A percentile compares a stretch with the other conserved stretches of the same genome.
These are phyloP conservation scores for Batillaria attramentaria DNA, from an alignment of 1,140 invertebrate species.

Conservation along the genomic window DNA sequence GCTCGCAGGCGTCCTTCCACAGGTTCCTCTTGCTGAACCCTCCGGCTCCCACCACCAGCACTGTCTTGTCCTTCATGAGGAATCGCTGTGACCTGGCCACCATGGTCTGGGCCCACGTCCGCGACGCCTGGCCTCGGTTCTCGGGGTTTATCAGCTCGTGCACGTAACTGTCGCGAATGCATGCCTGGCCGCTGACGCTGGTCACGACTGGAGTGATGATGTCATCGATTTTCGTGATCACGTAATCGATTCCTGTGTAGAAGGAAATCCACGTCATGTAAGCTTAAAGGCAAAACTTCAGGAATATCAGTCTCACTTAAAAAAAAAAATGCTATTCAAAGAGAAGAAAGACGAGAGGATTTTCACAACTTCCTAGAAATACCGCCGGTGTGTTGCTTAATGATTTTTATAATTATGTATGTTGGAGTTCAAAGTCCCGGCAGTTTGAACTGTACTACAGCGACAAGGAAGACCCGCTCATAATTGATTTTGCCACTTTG, in stretches of 20 bases:
- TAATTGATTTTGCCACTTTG: too few species aligned
- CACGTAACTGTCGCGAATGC: constrained; percentile 67
- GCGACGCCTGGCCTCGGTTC: constrained; percentile 32
- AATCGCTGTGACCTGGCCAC: not conserved
- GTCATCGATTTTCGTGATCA: constrained; percentile 75
- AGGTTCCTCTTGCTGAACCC: constrained; percentile 32
- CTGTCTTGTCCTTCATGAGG: not conserved
- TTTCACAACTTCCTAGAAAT: too few species aligned
- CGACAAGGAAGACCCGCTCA: too few species aligned
- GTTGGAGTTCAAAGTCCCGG: too few species aligned
- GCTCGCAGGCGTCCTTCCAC: constrained; percentile 37
- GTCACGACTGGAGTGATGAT: constrained; percentile 75
- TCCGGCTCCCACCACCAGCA: not conserved
- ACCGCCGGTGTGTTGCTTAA: too few species aligned
- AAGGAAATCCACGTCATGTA: too few species aligned
- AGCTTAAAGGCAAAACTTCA: too few species aligned
- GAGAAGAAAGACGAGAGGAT: too few species aligned
- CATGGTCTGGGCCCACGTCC: constrained; percentile 21
- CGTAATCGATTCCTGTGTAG: constrained; percentile 74
- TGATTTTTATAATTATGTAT: too few species aligned
- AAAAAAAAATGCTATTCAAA: too few species aligned
- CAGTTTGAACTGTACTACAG: too few species aligned
- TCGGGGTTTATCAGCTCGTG: constrained; percentile 24
- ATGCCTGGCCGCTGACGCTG: constrained; percentile 76
- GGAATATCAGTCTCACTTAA: too few species aligned